Conservation (phyloP, 2,888 invertebrate species). For the Acleris sparsana region DNA sequence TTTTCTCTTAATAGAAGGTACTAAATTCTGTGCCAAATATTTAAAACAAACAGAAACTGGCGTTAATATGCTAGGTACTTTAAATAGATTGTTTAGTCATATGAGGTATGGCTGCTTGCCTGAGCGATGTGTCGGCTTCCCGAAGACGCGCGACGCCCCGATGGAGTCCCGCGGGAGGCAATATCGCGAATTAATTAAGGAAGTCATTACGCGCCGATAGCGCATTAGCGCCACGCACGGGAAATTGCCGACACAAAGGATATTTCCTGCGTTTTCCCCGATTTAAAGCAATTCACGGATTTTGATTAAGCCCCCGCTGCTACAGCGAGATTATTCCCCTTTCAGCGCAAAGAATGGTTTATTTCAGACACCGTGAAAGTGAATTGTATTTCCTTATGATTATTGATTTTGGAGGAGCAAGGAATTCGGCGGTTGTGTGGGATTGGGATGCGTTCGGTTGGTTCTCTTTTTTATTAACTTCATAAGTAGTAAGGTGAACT, state of each 20-base stretch:
- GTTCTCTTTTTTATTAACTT: too few relatives aligned
- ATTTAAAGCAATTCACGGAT: conserved; percentile 83
- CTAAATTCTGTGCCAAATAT: too few relatives aligned
- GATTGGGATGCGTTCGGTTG: too few relatives aligned
- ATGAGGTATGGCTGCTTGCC: too few relatives aligned
- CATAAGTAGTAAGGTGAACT: too few relatives aligned
- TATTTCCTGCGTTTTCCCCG: conserved; percentile 83
- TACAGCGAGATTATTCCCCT: conserved; percentile 81
- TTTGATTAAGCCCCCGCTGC: conserved; percentile 83
- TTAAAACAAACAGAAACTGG: too few relatives aligned
- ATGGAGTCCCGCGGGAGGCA: conserved; percentile 42
- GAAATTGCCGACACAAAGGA: conserved; percentile 81
- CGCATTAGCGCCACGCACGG: conserved; percentile 79
- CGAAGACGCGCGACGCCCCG: too few relatives aligned
- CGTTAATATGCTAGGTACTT: too few relatives aligned
- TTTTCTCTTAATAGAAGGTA: too few relatives aligned
- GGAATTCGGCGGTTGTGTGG: neutral
- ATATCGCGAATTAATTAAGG: conserved; percentile 82
- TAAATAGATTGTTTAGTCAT: too few relatives aligned
- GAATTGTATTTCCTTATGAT: conserved; percentile 78
- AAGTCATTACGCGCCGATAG: conserved; percentile 82
- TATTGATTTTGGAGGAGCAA: conserved; percentile 65
- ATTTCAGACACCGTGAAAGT: conserved; percentile 81
- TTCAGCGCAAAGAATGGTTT: conserved; percentile 82
- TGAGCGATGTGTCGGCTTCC: too few relatives aligned